Evolutionary conservation across 2,888 invertebrate genomes (phyloP), one percentile per base, ranked within the genome.

Genomic region (Drosophila percnosoma): DNA sequence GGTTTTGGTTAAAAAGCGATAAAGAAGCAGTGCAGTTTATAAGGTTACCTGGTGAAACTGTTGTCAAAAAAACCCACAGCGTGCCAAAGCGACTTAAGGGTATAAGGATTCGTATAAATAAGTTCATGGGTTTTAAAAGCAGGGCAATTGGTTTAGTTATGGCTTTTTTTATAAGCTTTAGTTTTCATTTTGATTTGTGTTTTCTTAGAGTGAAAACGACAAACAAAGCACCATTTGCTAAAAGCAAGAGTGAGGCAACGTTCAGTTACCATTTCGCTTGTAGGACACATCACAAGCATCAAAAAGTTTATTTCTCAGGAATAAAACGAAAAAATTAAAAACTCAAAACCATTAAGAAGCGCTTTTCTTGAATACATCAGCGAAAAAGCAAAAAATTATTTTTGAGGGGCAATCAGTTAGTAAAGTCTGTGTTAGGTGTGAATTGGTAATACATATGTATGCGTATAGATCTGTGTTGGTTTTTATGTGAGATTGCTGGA

Each of bases 51-150:
- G 93, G 91, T 93, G 92, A 92, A 72, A 93, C 92, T 91, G 94
- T 93, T 94, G 95, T 95, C 89, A 88, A 95, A 95, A 85, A 94
- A 95, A 94, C 95, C 95, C 94, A 94, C 94, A 94, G 93, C 93
- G 95, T 95, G 95, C 95, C 94, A 95, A 94, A 95, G 93, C 93
- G 93, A 92, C 93, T 92, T 93, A 90, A 85, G 90, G 89, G 83
- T 79, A 81, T 54, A 65, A 67, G 79, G 72, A 70, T 70, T 73
- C 67, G 51, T 78, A 75, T 71, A 81, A 68, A 64, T 76, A 73
- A 67, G 65, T 85, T 73, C 21, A 36, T 52, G 49, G 49, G 29
- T 67, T 33, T 68, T 68, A 61, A 61, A 71, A 70, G 73, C 71
- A 21, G 70, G 74, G 61, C 36, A 27, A 66, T 64, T 33, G 21